Evolutionary conservation across 2,113 vertebrate genomes (phyloP), one percentile per base, ranked within the genome.

Genomic region (Zosterops hypoxanthus): DNA sequence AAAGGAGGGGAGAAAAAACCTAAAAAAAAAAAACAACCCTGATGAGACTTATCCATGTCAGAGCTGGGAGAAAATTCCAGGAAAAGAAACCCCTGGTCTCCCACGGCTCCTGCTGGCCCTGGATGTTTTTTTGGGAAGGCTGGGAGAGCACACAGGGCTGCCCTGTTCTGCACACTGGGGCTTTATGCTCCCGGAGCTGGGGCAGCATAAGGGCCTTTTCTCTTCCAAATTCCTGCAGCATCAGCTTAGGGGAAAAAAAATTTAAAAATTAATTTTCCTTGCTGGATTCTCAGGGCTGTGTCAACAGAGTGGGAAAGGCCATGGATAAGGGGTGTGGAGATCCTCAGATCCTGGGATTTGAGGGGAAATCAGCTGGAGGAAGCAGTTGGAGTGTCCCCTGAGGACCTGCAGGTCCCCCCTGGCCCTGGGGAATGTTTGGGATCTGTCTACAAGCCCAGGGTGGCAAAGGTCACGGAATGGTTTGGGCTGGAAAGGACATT

Each of bases 131-230:
- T 34, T 3, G 52, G 71, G 53, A 77, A 11, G 69, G 63, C 71
- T 6, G n/a, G 50, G 28, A 68, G 88, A 68, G 88, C 60, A 63
- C 85, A 94, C 49, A 94, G 79, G 79, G 70, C 85, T 20, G 87
- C 77, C 94, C 96, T 97, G 96, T 94, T 94, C 95, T 4, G 28
- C 87, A 97, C 91, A 96, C 65, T 64, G 85, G 12, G 25, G 89
- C 93, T 96, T 95, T 96, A 94, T 97, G 46, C 70, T 95, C 60
- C 0, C 0, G 12, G 8, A 26, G 71, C 76, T 59, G 80, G 56
- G 59, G 81, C 83, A 78, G 86, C 87, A 96, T 23, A 97, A 96
- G 87, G n/a, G 61, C 65, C 61, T 90, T 92, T 95, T 97, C 89
- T 92, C 11, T 61, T 64, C 72, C 25, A 34, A 76, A 92, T 82